Base-by-base conservation (phyloP, 2,113 vertebrate species). In the Ctenodactylus gundi region DNA sequence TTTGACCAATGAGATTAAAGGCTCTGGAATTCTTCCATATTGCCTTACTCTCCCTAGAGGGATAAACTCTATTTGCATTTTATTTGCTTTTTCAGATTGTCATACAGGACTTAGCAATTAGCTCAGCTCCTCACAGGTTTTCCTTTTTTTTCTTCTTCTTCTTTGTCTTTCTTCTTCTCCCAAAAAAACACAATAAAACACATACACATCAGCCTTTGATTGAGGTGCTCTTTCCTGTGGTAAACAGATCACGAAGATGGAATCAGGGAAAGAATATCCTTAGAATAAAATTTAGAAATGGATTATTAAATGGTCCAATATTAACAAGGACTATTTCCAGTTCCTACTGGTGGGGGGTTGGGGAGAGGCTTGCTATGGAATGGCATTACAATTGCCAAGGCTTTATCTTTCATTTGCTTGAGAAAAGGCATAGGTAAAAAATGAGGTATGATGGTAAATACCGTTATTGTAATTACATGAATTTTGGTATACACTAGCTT, bases 221-320 rank as follows among this genome's bases (percentile, higher is more conserved):
- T 93, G 55, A 41, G n/a, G 7, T 34, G 82, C 65, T 67, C 2
- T 10, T 55, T 2, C 73, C 41, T 73, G 14, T 2, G 46, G 20
- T 68, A 76, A 76, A 70, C 3, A 64, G 60, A 86, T 87, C 57
- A 49, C 67, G 39, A 91, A 88, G 17, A 81, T 77, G 17, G 4
- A 75, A 65, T 44, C 20, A 93, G 36, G 53, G 46, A 88, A 81
- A 62, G 46, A 6, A 85, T 31, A 81, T 36, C 29, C 23, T 62
- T 27, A 13, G 31, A 81, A 41, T 25, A 41, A 1, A 82, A 49
- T 83, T 89, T 87, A 49, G 17, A 83, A 41, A 36, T 85, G 6
- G 31, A 46, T 65, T 91, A 91, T 18, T 93, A 39, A 62, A 29
- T 75, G 46, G 31, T 90, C 39, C 93, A 41, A 88, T 15, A n/a